phyloP scores from a whole-genome alignment of 2,888 invertebrate genomes.

The Erebia palarica region DNA sequence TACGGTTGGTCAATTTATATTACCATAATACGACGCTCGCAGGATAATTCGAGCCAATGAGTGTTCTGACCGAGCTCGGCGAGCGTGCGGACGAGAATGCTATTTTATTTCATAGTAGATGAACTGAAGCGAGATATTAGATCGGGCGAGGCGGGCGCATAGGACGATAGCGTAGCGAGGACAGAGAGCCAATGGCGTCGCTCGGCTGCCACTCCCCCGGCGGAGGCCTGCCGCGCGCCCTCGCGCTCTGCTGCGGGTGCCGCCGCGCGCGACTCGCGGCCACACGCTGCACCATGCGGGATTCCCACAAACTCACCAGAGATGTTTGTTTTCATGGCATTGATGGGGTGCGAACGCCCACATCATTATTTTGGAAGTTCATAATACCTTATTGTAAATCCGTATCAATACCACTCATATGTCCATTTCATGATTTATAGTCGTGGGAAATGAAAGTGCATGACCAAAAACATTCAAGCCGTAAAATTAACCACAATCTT shows the following conservation, averaged over 20 bases:
- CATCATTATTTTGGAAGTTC: slow-evolving; percentile 78
- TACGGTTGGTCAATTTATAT: slow-evolving; percentile 83
- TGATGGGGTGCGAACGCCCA: slow-evolving; percentile 74
- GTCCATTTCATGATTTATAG: slow-evolving; percentile 76
- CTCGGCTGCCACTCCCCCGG: slow-evolving; percentile 54
- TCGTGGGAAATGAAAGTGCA: slow-evolving; percentile 79
- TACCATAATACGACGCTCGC: slow-evolving; percentile 73
- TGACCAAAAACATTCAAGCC: not conserved
- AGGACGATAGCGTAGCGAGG: slow-evolving; percentile 49
- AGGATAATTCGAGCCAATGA: slow-evolving; percentile 64
- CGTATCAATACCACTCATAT: slow-evolving; percentile 73
- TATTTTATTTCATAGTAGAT: slow-evolving; percentile 58
- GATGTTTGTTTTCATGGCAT: slow-evolving; percentile 69
- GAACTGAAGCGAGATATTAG: slow-evolving; percentile 57
- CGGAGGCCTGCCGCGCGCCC: slow-evolving; percentile 31
- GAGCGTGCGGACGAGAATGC: slow-evolving; percentile 47
- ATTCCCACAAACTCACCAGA: slow-evolving; percentile 74
- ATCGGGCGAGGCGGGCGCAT: slow-evolving; percentile 58
- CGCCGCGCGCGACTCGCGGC: slow-evolving; percentile 44
- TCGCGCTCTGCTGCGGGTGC: slow-evolving; percentile 46
- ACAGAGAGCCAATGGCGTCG: slow-evolving; percentile 57
- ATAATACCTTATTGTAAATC: slow-evolving; percentile 76
- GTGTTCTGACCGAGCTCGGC: slow-evolving; percentile 52
- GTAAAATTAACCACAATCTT: slow-evolving; percentile 2
- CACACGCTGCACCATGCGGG: slow-evolving; percentile 68